A percentile compares a stretch with the other conserved stretches of the same genome.
These are phyloP conservation scores for Dermatemys mawii DNA, from an alignment of 2,113 vertebrate species.

Conservation along the genomic window DNA sequence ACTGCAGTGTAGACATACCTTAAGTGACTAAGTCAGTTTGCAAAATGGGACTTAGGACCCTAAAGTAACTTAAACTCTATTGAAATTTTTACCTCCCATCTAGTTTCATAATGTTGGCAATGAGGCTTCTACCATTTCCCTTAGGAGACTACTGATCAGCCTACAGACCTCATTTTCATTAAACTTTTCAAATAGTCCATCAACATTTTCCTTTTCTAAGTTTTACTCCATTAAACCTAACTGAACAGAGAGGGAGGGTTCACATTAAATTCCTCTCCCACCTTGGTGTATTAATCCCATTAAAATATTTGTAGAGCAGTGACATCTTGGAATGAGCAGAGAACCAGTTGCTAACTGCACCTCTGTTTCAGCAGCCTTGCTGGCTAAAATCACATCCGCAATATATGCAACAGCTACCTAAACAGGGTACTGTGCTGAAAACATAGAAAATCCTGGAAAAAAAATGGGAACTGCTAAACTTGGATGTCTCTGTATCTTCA, in stretches of 20 bases:
- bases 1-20: background rate
- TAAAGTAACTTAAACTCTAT: background rate
- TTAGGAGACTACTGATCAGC: background rate
- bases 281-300: background rate
- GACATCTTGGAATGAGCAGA: background rate
- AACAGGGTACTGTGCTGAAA: background rate
- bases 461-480: background rate
- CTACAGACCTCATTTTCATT: background rate
- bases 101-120: background rate
- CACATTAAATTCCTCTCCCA: background rate
- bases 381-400: background rate
- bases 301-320: background rate
- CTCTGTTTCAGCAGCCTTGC: background rate
- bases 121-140: background rate
- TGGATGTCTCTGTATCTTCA: background rate
- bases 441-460: background rate
- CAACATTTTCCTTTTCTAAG: background rate
- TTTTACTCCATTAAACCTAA: background rate
- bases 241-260: background rate
- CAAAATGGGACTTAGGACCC: background rate
- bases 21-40: background rate
- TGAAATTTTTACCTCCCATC: background rate
- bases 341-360: background rate
- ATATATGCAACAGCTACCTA: background rate
- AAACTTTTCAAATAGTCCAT: background rate